Base-by-base conservation (phyloP, 2,888 invertebrate genomes). In the Leptinotarsa haldemani region DNA sequence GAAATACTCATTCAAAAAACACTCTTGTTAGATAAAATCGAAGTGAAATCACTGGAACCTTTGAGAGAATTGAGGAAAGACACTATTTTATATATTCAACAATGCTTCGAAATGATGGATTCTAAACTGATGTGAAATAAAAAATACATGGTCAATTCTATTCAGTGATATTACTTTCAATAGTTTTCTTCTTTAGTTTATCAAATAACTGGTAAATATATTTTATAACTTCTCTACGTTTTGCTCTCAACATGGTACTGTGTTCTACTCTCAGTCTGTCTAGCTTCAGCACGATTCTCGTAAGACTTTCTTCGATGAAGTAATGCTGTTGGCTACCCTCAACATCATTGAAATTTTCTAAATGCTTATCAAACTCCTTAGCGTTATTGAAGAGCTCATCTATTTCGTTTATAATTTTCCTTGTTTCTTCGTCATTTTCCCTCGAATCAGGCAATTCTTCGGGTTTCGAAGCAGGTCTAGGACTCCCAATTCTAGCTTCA, bases 1-100 rank as follows among this genome's bases (percentile, higher is more conserved):
- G 82, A 82, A 63, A 50, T 76, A 25, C 74, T 82, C 50, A 68
- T 82, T 18, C 74, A 77, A 64, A 78, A 79, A 70, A 82, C 76
- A 5, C 52, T 82, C 16, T 71, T 69, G 30, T 61, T 82, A 70
- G 82, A 82, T 66, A 74, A 74, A 18, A 77, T 80, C 1, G 79
- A 81, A 20, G 74, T 80, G 0, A 78, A 64, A 20, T 75, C 76
- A n/a, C 58, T 74, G 7, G 78, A 80, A 2, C 18, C 68, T 18
- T 46, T 82, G 5, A 79, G 72, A 69, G 78, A 78, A 56, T 58
- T 73, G 13, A 74, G 82, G 20, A 80, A 74, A 53, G 79, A 71
- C 5, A 75, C 80, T 3, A 78, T 82, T 22, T 20, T 75, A 46
- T 80, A 77, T 63, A 73, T 79, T 25, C 82, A 82, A 46, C 71